phyloP scores from a whole-genome alignment of 2,113 vertebrate genomes.

The Ceratotherium simum region DNA sequence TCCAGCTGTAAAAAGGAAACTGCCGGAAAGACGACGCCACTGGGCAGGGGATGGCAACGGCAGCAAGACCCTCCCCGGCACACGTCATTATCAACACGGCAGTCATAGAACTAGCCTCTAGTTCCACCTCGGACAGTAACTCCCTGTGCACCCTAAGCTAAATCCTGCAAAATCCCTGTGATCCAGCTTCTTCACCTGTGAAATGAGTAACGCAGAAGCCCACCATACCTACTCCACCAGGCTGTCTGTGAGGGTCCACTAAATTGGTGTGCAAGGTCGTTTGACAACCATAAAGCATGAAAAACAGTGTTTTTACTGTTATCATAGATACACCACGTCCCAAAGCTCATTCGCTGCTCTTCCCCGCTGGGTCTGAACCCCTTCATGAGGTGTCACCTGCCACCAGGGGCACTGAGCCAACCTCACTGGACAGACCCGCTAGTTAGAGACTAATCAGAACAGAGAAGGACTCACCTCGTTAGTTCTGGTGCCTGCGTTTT shows the following conservation, averaged over 20 bases:
- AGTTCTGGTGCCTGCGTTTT: conserved; percentile 93
- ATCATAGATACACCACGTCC: fast-evolving
- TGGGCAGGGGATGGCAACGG: not conserved
- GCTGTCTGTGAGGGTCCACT: not conserved
- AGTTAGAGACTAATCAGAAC: not conserved
- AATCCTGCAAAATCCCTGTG: not conserved
- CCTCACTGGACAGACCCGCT: not conserved
- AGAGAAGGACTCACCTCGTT: conserved; percentile 91
- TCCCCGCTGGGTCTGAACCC: not conserved
- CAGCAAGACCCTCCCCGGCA: not conserved
- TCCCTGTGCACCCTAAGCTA: not conserved
- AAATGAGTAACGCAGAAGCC: not conserved
- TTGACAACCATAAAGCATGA: not conserved
- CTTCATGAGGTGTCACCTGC: not conserved
- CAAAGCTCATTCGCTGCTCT: not conserved
- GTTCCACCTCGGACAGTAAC: not conserved
- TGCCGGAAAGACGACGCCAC: not conserved
- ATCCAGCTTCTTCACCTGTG: not conserved
- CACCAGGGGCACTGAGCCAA: not conserved
- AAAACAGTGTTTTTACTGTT: no score
- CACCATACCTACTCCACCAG: fast-evolving
- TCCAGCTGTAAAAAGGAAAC: not conserved
- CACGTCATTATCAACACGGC: fast-evolving
- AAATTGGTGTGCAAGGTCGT: not conserved
- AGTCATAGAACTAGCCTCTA: not conserved